Base-by-base conservation (phyloP, 2,797 vertebrate genomes). In the Danio jaintianensis region DNA sequence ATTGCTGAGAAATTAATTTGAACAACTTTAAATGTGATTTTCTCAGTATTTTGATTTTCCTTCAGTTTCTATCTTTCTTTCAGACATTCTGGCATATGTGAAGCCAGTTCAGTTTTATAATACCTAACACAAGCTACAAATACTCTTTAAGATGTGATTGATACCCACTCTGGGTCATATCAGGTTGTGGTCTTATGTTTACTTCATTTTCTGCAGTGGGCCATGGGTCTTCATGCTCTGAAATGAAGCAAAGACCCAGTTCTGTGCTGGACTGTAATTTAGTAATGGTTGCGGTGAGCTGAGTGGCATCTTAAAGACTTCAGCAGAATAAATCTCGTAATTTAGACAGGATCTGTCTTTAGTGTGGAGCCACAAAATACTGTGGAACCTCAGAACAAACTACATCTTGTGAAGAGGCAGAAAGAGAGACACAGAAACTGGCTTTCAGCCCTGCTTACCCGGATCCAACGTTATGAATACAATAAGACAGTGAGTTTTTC, bases 231-330 rank as follows among this genome's bases (percentile, higher is more conserved):
- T 68, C 43, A 75, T 74, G 29, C 69, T 81, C 71, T 59, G 69
- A 86, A 80, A 89, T 87, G 83, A 47, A 38, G 8, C 76, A 59
- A 64, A 58, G 66, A 18, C 29, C 82, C 50, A 40, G 70, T 47
- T 84, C 78, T 83, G 68, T 43, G 22, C 36, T 64, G 72, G 18
- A 71, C 78, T 61, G 16, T 85, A 84, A 79, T 82, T 85, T 82
- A 61, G 40, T 77, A 75, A 72, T 75, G 75, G 76, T 78, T 88
- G 83, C 58, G 81, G 22, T 74, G 16, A 70, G 61, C 70, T 52
- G 74, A 62, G 81, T 68, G 72, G 63, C 67, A 74, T 78, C 78
- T 73, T 85, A 63, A 79, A 81, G 73, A 84, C 80, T 73, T 87
- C 78, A 78, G 80, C 80, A 80, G 72, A 84, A 67, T 64, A 53